Evolutionary conservation across 2,888 invertebrate genomes (phyloP), one percentile per base, ranked within the genome.

Genomic region (Chloroclysta siterata): DNA sequence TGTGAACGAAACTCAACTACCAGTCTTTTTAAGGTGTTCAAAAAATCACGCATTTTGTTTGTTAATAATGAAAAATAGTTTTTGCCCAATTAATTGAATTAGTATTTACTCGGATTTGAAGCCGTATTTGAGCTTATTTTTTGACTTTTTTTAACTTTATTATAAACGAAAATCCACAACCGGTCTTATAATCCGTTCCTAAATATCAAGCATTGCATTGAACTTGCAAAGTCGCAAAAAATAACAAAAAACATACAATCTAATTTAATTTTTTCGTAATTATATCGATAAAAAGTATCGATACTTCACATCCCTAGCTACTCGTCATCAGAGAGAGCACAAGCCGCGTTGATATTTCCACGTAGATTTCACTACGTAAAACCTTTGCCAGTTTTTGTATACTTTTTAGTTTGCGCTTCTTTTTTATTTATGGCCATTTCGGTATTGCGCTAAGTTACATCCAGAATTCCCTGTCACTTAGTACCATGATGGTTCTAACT

Each of bases 361-460:
- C 90, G 90, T 90, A 90, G 90, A 91, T 91, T 92, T 91, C 85
- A 89, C 89, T 90, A 84, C 84, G 89, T 90, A 88, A 90, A 90
- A 89, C 89, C 90, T 88, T 88, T 84, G 79, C 83, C 81, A 83
- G 88, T 90, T 90, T 90, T 90, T 90, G 86, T 89, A 84, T 85
- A 88, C 83, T 85, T 90, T 89, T 88, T 81, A 85, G 87, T 85
- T 82, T 80, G 81, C 83, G 81, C 84, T 85, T 88, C 85, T 84
- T 82, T 86, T 88, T 86, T 90, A 85, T 87, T 85, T 83, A 83
- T 79, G 79, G 83, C 83, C 81, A 81, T 85, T 87, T 80, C 80
- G 81, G 79, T 83, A 81, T 79, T 80, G 79, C 65, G 41, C 54
- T 42, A 41, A 52, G 46, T 51, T 51, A 48, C 41, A 52, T 58